phyloP scores from a whole-genome alignment of 2,888 invertebrate species.

The Polyommatus iphigenia region DNA sequence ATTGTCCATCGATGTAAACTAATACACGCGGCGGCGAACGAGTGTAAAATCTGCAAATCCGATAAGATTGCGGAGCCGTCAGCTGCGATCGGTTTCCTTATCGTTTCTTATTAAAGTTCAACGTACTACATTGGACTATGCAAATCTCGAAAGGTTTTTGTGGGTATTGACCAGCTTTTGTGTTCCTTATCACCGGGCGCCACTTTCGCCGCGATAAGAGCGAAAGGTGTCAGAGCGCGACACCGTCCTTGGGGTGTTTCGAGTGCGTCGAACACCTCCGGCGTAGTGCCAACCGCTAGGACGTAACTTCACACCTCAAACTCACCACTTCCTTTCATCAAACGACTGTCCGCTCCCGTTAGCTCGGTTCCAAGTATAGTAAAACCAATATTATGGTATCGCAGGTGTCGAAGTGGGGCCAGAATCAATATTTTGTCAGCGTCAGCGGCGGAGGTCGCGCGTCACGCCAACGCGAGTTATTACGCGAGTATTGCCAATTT shows the following conservation, averaged over 20 bases:
- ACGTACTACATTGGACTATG: neutral
- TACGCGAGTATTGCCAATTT: neutral
- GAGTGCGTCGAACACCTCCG: neutral
- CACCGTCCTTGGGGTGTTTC: neutral
- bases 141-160: constrained; percentile 2
- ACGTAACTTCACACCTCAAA: neutral
- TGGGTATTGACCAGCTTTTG: neutral
- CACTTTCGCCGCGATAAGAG: neutral
- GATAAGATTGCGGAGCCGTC: constrained; percentile 6
- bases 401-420: constrained; percentile 6
- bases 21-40: neutral
- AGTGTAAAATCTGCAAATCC: neutral
- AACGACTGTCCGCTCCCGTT: neutral
- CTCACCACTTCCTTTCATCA: neutral
- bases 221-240: neutral
- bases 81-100: neutral
- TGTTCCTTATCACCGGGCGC: neutral
- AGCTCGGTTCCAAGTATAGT: neutral
- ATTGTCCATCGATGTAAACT: neutral
- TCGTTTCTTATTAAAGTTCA: neutral
- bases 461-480: too few species aligned
- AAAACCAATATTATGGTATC: constrained; percentile 24
- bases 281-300: neutral
- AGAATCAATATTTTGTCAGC: constrained; percentile 16
- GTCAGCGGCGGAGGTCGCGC: neutral